Evolutionary conservation across 2,797 vertebrate genomes (phyloP).

Genomic region (Phoxinus dragarum): DNA sequence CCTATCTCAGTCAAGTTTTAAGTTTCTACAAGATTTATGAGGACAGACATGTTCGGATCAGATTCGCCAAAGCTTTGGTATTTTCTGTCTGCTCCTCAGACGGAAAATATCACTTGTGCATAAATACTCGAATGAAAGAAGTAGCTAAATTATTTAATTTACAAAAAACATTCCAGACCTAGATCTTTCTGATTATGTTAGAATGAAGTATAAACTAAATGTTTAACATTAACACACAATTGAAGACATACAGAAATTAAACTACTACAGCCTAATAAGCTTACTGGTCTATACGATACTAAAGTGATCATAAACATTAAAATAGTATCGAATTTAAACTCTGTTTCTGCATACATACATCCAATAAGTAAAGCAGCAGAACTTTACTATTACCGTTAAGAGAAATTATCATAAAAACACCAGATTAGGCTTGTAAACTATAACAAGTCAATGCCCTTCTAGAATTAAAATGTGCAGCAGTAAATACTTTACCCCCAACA

Average conservation of each 20-base stretch:
- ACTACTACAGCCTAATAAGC: not conserved
- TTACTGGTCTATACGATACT: not conserved
- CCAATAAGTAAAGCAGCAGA: no score
- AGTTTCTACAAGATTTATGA: constrained; percentile 50
- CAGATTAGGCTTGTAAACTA: not conserved
- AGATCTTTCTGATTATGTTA: not conserved
- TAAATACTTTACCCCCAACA: not conserved
- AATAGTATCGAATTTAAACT: not conserved
- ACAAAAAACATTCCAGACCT: constrained; percentile 5
- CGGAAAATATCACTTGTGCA: constrained; percentile 7
- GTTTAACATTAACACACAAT: constrained; percentile 3
- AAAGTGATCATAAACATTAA: not conserved
- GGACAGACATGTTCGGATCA: constrained; percentile 48
- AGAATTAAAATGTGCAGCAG: not conserved
- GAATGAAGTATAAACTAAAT: not conserved
- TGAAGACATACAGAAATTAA: not conserved
- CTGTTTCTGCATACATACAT: not conserved
- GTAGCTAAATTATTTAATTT: constrained; percentile 46
- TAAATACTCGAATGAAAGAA: constrained; percentile 36
- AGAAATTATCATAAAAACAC: not conserved
- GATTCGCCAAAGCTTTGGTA: constrained; percentile 40
- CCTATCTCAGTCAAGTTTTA: constrained; percentile 40
- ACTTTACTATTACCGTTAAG: not conserved
- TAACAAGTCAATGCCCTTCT: not conserved
- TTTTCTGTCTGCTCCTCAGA: constrained; percentile 40